Evolutionary conservation across 2,888 invertebrate species (phyloP), one percentile per base, ranked within the genome.

Genomic region (Folsomia manolachei): DNA sequence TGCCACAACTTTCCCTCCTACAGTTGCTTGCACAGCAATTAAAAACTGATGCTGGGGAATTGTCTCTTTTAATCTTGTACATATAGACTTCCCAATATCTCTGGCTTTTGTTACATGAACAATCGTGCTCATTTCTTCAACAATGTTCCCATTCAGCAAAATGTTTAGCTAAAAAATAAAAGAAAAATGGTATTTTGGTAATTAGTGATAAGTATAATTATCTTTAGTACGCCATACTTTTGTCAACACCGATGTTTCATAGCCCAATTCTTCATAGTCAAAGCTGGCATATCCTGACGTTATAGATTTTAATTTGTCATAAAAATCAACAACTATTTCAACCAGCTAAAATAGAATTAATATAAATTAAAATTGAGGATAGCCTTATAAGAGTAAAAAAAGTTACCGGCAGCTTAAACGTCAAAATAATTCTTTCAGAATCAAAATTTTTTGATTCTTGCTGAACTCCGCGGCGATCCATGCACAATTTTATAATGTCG

Each of bases 261-360:
- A 98, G 1, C 94, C 97, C 81, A 89, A 84, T 82, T 94, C 92
- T 84, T 95, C 94, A 82, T 96, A 96, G 84, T 95, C 95, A 83
- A 96, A 96, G 83, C 94, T 94, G 0, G 96, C 98, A 85, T 95
- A 98, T 27, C 98, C 98, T 0, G 96, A 96, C 1, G 93, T 91
- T 21, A 94, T 81, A 18, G 92, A 90, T 84, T 98, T 98, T 1
- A 97, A 85, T 1, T 88, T 87, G 83, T 98, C 97, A 82, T 96
- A 96, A 84, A 99, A 98, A 84, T 98, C 97, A 9, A 96, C 85
- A 18, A 98, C 90, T 26, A 98, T 91, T 87, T 99, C 98, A 80
- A 91, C 93, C 4, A n/a, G n/a, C n/a, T n/a, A n/a, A n/a, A n/a
- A n/a, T n/a, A n/a, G n/a, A n/a, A n/a, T n/a, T n/a, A n/a, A n/a